These are phyloP conservation scores for Calyptommatus sinebrachiatus DNA, from an alignment of 2,113 vertebrate species.

Conservation along the genomic window DNA sequence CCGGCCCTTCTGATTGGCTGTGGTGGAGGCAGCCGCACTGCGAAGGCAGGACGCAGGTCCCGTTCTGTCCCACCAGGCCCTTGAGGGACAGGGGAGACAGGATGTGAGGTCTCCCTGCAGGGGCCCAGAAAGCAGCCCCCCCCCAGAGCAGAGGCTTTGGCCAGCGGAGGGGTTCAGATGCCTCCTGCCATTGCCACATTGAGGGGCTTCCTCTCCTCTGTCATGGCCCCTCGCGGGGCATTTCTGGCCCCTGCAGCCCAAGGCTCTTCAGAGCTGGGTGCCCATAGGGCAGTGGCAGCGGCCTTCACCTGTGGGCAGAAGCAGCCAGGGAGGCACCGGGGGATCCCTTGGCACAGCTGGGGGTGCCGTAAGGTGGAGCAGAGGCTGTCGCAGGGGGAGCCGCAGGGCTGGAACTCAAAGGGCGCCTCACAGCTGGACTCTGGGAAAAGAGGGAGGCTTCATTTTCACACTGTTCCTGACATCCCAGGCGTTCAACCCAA, in stretches of 20 bases:
- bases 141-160: too few species aligned
- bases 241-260: too few species aligned
- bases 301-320: slow-evolving; percentile 82
- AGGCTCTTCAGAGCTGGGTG: too few species aligned
- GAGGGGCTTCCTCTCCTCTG: too few species aligned
- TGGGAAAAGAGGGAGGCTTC: background rate
- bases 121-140: too few species aligned
- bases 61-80: slow-evolving; percentile 82
- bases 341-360: slow-evolving; percentile 66
- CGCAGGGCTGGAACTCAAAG: slow-evolving; percentile 76
- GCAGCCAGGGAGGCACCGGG: slow-evolving; percentile 80
- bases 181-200: too few species aligned
- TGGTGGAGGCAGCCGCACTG: slow-evolving; percentile 78
- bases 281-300: fast-evolving
- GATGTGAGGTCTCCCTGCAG: too few species aligned
- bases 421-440: slow-evolving; percentile 63
- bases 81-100: slow-evolving; percentile 30
- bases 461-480: too few species aligned
- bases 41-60: slow-evolving; percentile 69
- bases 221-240: too few species aligned
- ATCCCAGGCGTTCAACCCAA: too few species aligned
- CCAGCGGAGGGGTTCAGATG: too few species aligned
- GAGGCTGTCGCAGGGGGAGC: slow-evolving; percentile 77
- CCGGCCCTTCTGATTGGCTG: slow-evolving; percentile 41
- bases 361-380: slow-evolving; percentile 68